phyloP scores from a whole-genome alignment of 92 coral and sea anemone genomes.

The Epizoanthus illoricatus region DNA sequence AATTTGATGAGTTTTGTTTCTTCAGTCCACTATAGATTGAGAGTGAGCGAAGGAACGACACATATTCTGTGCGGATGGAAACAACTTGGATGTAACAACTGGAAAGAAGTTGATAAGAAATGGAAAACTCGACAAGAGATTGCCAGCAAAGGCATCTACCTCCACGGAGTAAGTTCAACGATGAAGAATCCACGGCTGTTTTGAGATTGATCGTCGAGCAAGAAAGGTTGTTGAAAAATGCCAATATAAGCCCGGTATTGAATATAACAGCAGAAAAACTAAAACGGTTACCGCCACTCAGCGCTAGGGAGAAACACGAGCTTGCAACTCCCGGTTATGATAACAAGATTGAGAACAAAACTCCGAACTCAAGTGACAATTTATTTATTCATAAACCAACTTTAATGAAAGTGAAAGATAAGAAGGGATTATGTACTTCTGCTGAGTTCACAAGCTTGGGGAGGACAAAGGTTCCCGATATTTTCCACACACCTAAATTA shows the following conservation, averaged over 20 bases:
- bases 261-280: slow-evolving; percentile 72
- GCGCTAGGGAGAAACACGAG: slow-evolving; percentile 44
- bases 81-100: neutral
- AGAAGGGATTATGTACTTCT: slow-evolving; percentile 30
- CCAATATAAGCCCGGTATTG: slow-evolving; percentile 78
- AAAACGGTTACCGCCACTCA: slow-evolving; percentile 82
- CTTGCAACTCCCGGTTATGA: slow-evolving; percentile 56
- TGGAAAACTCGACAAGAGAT: slow-evolving; percentile 47
- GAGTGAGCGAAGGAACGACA: neutral
- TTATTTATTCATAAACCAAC: slow-evolving; percentile 68
- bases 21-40: neutral
- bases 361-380: slow-evolving; percentile 44
- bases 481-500: slow-evolving; percentile 77
- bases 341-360: slow-evolving; percentile 40
- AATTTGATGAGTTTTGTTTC: slow-evolving; percentile 13
- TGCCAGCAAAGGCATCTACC: slow-evolving; percentile 48
- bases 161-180: slow-evolving; percentile 93
- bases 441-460: slow-evolving; percentile 53
- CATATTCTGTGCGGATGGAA: neutral
- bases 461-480: slow-evolving; percentile 68
- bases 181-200: slow-evolving; percentile 95
- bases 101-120: neutral
- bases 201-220: slow-evolving; percentile 85
- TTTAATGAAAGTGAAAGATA: slow-evolving; percentile 64
- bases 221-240: slow-evolving; percentile 75